A percentile compares a stretch with the other conserved stretches of the same genome.
phyloP scores from a whole-genome alignment of 2,888 invertebrate genomes.

The Limnephilus auricula region DNA sequence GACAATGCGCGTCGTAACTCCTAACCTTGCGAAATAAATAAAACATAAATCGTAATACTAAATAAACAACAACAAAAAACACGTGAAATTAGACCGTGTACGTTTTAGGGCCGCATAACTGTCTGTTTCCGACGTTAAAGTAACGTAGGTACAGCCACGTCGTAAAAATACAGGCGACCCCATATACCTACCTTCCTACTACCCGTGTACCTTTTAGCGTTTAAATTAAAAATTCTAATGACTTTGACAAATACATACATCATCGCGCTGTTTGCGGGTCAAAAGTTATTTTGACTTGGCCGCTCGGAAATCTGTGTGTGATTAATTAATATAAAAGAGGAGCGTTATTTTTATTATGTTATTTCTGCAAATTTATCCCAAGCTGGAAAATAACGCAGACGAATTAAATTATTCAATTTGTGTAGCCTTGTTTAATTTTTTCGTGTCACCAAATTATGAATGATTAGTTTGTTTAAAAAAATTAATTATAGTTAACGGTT shows the following conservation, averaged over 20 bases:
- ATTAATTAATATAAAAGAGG: neutral
- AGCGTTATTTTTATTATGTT: neutral
- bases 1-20: constrained; percentile 1
- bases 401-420: neutral
- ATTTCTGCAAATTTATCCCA: neutral
- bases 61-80: constrained; percentile 9
- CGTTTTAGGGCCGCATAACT: constrained; percentile 36
- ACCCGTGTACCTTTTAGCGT: neutral
- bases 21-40: constrained; percentile 26
- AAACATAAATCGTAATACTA: neutral
- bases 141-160: constrained; percentile 13
- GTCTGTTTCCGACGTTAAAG: constrained; percentile 17
- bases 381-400: neutral
- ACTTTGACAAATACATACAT: constrained; percentile 23
- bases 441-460: neutral
- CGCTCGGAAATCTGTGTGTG: neutral
- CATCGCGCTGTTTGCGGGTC: constrained; percentile 15
- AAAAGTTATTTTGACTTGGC: neutral
- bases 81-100: constrained; percentile 22
- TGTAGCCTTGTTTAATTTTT: neutral
- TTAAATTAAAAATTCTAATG: constrained; percentile 36
- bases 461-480: neutral
- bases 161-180: neutral
- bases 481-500: too few relatives aligned
- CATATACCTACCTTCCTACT: neutral